A percentile compares a stretch with the other conserved stretches of the same genome.
Evolutionary conservation across 92 coral and sea anemone species (phyloP).

Genomic region (Paragorgia papillata): DNA sequence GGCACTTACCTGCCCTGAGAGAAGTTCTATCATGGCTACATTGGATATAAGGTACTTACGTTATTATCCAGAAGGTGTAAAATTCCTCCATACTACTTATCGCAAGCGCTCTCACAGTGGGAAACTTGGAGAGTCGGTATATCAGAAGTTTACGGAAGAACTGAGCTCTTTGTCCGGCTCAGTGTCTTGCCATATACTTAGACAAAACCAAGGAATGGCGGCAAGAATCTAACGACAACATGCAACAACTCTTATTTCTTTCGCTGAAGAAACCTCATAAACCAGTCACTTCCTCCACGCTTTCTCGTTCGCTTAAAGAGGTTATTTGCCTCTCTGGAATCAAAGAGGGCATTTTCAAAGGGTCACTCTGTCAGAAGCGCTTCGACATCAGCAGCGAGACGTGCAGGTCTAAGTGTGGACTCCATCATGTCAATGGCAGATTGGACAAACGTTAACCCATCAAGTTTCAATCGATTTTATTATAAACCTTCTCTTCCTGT

Average conservation of each 20-base stretch:
- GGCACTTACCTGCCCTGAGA: conserved; percentile 47
- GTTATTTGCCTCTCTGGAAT: conserved; percentile 50
- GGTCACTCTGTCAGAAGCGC: conserved; percentile 62
- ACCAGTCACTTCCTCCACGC: conserved; percentile 55
- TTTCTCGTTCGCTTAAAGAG: conserved; percentile 61
- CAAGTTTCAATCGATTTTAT: conserved; percentile 46
- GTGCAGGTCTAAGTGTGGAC: conserved; percentile 38
- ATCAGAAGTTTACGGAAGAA: too few species aligned
- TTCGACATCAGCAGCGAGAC: conserved; percentile 46
- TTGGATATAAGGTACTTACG: conserved; percentile 50
- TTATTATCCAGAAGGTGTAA: conserved; percentile 48
- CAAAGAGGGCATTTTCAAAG: conserved; percentile 41
- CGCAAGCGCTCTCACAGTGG: conserved; percentile 51
- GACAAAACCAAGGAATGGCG: neutral
- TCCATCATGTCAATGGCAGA: conserved; percentile 52
- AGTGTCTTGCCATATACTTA: conserved; percentile 29
- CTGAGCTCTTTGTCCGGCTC: conserved; percentile 48
- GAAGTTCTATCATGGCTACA: conserved; percentile 47
- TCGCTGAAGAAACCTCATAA: conserved; percentile 58
- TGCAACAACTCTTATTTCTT: conserved; percentile 50
- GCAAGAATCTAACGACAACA: conserved; percentile 41
- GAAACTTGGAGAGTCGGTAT: conserved; percentile 46
- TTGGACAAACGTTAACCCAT: conserved; percentile 51
- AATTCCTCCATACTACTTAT: conserved; percentile 34
- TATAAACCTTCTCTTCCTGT: conserved; percentile 45